Evolutionary conservation across 2,797 vertebrate genomes (phyloP).

Genomic region (Hipposideros larvatus): DNA sequence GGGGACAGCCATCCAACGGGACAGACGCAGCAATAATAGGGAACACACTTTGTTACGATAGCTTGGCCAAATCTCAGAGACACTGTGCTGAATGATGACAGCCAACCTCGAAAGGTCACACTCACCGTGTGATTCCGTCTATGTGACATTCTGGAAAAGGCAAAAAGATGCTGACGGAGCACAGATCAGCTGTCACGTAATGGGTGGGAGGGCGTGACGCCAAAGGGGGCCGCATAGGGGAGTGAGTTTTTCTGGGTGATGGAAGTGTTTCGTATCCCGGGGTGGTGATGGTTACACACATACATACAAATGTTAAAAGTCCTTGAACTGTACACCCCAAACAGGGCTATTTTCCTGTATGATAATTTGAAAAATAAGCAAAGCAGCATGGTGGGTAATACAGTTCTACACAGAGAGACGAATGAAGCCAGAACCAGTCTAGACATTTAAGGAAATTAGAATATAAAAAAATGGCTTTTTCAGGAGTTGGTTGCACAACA

Average conservation of each 20-base stretch:
- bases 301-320: not conserved
- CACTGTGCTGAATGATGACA: not conserved
- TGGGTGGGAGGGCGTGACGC: not conserved
- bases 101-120: not conserved
- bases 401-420: not conserved
- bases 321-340: not conserved
- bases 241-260: not conserved
- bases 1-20: not conserved
- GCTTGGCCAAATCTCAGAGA: not conserved
- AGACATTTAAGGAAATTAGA: not conserved
- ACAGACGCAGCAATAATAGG: not conserved
- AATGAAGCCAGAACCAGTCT: not conserved
- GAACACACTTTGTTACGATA: no score
- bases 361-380: not conserved
- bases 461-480: not conserved
- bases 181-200: not conserved
- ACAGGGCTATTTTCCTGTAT: not conserved
- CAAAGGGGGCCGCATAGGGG: accelerated
- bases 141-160: not conserved
- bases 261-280: not conserved
- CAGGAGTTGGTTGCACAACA: not conserved
- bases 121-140: not conserved
- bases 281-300: not conserved
- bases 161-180: not conserved
- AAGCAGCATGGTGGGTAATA: not conserved